Base-by-base conservation (phyloP, 2,113 vertebrate genomes). In the Psilopsiagon aurifrons region DNA sequence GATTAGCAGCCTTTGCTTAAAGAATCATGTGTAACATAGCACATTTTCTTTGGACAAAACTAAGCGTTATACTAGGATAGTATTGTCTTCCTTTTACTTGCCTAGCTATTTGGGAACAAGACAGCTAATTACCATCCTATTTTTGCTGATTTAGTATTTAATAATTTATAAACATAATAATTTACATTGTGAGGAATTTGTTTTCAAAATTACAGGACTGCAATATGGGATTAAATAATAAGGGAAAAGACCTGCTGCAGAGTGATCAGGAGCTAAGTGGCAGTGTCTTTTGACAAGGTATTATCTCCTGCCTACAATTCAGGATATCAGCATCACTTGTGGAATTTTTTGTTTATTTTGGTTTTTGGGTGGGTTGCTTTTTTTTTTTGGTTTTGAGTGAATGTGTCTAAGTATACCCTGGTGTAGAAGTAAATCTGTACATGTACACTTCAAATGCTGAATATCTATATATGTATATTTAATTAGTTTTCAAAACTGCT, bases 11-110 rank as follows among this genome's bases (percentile, higher is more conserved):
- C 23, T 87, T 41, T 70, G 22, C 17, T 68, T 74, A 27, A 82
- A 76, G 44, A 67, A 3, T 43, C 7, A 5, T 2, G 5, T 19
- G 4, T 4, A 11, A 16, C 11, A 9, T 4, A 46, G n/a, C 15
- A 46, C 11, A 1, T 71, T 62, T 55, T 71, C 11, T 51, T 62
- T 35, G 24, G 27, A 31, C 9, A 54, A 79, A 91, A n/a, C 5
- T n/a, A 43, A 85, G 29, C 17, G 44, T 79, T 57, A 17, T 12
- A 6, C 10, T 52, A 9, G 4, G 63, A 4, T 25, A 44, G 8
- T 68, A 37, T 64, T 82, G 91, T 59, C n/a, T 64, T 75, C 28
- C 20, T 80, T 47, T 2, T 76, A 85, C 62, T 79, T 88, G 39
- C 13, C 9, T 74, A 52, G 35, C 59, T 86, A 35, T 51, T 79